These are phyloP conservation scores for Formicarius rufipectus DNA, from an alignment of 2,113 vertebrate genomes.

Conservation along the genomic window DNA sequence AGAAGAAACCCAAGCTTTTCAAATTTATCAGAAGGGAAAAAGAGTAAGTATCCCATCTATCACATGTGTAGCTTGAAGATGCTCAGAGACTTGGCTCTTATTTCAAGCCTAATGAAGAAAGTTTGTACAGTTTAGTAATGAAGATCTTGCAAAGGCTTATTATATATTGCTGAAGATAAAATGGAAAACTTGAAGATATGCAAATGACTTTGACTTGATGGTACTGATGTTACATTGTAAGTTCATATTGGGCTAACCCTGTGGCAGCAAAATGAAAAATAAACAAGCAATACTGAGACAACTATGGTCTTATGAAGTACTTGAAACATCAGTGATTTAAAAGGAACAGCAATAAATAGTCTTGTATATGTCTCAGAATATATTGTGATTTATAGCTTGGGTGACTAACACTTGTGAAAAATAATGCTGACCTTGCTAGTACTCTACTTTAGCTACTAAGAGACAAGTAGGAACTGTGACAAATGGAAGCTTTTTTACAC, in stretches of 20 bases:
- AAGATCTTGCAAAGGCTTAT: background rate
- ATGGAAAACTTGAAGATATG: background rate
- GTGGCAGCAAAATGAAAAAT: background rate
- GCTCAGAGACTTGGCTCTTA: background rate
- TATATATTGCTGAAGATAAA: slow-evolving; percentile 24
- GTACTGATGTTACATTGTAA: background rate
- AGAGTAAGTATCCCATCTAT: background rate
- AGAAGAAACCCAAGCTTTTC: background rate
- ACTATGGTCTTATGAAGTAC: background rate
- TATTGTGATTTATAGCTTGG: background rate
- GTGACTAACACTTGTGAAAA: background rate
- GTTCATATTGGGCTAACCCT: background rate
- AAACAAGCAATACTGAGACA: background rate
- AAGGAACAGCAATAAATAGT: background rate
- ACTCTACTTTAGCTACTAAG: background rate
- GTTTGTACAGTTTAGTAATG: background rate
- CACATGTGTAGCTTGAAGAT: background rate
- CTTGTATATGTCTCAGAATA: background rate
- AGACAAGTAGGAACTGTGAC: background rate
- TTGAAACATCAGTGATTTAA: background rate
- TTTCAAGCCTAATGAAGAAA: slow-evolving; percentile 3
- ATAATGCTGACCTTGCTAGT: background rate
- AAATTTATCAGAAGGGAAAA: background rate
- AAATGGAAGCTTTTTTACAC: background rate
- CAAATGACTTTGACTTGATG: background rate